Conservation (phyloP, 2,113 vertebrate species). For the Haplochromis vanheusdeni region DNA sequence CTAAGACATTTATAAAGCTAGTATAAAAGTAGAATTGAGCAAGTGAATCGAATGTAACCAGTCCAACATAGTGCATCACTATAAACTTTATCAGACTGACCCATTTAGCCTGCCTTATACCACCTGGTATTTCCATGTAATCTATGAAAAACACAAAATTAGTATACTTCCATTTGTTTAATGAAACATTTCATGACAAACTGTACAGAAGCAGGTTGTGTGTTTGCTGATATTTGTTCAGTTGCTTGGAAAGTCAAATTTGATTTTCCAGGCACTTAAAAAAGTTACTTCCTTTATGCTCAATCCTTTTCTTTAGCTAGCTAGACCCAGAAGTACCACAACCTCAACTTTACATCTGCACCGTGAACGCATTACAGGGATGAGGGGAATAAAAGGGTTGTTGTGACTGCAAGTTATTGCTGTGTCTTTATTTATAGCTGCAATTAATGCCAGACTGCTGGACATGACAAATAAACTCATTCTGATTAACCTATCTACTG, state of each 20-base stretch:
- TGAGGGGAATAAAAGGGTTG: fast-evolving
- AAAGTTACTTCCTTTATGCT: neutral
- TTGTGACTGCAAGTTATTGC: neutral
- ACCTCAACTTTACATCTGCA: neutral
- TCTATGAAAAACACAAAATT: neutral
- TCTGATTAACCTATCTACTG: neutral
- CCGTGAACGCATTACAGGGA: neutral
- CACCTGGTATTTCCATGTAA: neutral
- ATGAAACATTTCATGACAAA: neutral
- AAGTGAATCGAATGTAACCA: neutral
- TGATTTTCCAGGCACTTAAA: neutral
- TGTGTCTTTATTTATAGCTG: neutral
- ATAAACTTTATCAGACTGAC: neutral
- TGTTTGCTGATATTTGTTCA: neutral
- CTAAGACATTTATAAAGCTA: neutral
- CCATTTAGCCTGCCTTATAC: neutral
- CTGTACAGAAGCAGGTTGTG: neutral
- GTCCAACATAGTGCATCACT: neutral
- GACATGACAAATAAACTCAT: neutral
- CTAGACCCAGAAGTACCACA: neutral
- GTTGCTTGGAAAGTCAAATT: neutral
- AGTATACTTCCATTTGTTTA: neutral
- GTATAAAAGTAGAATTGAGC: neutral
- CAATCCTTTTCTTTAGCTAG: neutral
- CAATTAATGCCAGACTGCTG: neutral